Base-by-base conservation (phyloP, 2,888 invertebrate species). In the Morpho helenor region DNA sequence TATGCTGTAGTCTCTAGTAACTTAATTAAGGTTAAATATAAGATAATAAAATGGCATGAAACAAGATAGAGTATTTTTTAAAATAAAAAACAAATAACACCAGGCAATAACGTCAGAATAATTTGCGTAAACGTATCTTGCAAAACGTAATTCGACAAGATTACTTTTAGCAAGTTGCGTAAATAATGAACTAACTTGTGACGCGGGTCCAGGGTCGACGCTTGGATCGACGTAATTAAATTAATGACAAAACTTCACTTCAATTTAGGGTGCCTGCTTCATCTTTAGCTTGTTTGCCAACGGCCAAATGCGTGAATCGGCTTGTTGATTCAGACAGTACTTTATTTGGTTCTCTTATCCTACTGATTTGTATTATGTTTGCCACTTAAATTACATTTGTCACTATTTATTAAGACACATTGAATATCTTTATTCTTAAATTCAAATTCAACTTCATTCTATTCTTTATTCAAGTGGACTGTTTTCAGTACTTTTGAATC, bases 131-230 rank as follows among this genome's bases (percentile, higher is more conserved):
- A 81, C 80, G 77, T 84, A 84, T 84, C 83, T 82, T 82, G 82
- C 84, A 84, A 81, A 84, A 82, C 80, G 82, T 84, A 84, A 86
- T 85, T 87, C 80, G 71, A 75, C 74, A 75, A 83, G 82, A 87
- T 85, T 87, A 88, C 87, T 87, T 87, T 85, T 80, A 80, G 80
- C 79, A 75, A 88, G 83, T 87, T 87, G 81, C 82, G 86, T 87
- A 87, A 87, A 87, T 88, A 89, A 87, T 88, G 87, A 88, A 88
- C 88, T 86, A 88, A 89, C 87, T 89, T 87, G 87, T 88, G 89
- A 89, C 89, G 87, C 85, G 87, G 89, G 88, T 87, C 87, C 42
- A 22, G 31, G 46, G 48, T 40, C 23, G 83, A 80, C 76, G 76
- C 80, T 80, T 84, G 87, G 86, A 88, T 89, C 87, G 88, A 87